These are phyloP conservation scores for Callipepla squamata DNA, from an alignment of 2,113 vertebrate genomes.

Conservation along the genomic window DNA sequence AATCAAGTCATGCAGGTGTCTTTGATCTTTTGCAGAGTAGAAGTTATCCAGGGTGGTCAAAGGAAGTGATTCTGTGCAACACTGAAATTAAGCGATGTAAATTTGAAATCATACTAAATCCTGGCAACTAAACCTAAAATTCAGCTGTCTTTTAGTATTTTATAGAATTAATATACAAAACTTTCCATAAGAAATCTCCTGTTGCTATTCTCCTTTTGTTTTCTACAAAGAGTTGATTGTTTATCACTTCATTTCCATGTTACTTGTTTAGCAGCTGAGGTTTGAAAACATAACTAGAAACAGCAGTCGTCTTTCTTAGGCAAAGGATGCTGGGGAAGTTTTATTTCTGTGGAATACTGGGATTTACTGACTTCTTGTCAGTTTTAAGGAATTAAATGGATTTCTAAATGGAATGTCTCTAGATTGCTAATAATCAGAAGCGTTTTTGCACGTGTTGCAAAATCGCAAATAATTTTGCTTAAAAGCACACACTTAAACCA, in stretches of 20 bases:
- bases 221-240: not conserved
- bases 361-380: not conserved
- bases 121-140: not conserved
- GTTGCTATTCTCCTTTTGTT: not conserved
- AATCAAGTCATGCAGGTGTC: not conserved
- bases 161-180: not conserved
- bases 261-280: not conserved
- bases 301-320: not conserved
- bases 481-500: fast-evolving
- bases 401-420: not conserved
- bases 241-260: not conserved
- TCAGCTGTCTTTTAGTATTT: not conserved
- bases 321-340: not conserved
- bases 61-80: not conserved
- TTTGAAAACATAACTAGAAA: not conserved
- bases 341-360: not conserved
- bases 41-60: not conserved
- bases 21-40: not conserved
- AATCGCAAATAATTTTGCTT: not conserved
- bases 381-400: not conserved
- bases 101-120: not conserved
- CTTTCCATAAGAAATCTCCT: not conserved
- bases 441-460: not conserved
- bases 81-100: not conserved
- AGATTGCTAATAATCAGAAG: not conserved